phyloP scores from a whole-genome alignment of 1,140 invertebrate genomes.

The Pseudoatta argentina region DNA sequence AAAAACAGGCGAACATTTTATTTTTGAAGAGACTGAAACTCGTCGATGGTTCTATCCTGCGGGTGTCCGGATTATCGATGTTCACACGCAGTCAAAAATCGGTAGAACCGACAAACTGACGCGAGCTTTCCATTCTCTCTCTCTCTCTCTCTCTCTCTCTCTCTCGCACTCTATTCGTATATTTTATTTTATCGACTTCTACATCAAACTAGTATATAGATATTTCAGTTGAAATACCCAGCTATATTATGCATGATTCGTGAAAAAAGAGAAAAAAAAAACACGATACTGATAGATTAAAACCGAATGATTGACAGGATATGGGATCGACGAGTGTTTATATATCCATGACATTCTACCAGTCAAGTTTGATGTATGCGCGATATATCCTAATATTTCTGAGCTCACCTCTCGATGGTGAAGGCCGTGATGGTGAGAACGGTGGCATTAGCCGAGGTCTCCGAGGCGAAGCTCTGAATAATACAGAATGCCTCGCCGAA shows the following conservation, averaged over 20 bases:
- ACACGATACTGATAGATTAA: background rate
- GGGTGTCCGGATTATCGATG: background rate
- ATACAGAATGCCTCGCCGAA: slow-evolving; percentile 96
- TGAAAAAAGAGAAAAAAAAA: slow-evolving; percentile 17
- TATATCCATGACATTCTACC: background rate
- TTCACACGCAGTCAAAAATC: background rate
- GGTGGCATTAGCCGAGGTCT: slow-evolving; percentile 97
- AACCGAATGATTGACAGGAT: slow-evolving; percentile 29
- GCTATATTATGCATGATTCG: background rate
- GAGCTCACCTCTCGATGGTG: slow-evolving; percentile 91
- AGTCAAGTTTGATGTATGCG: background rate
- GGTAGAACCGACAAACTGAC: background rate
- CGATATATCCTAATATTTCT: slow-evolving; percentile 31
- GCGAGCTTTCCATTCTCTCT: background rate
- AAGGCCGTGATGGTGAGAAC: slow-evolving; percentile 97
- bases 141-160: no score
- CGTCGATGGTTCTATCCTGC: background rate
- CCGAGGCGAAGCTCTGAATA: slow-evolving; percentile 93
- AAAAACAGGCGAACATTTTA: background rate
- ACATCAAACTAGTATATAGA: background rate
- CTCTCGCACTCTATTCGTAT: background rate
- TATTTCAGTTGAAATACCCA: background rate
- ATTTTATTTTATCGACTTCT: slow-evolving; percentile 20
- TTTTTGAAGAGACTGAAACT: background rate
- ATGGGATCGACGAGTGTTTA: background rate